Base-by-base conservation (phyloP, 2,797 vertebrate genomes). In the Adrianichthys oophorus region DNA sequence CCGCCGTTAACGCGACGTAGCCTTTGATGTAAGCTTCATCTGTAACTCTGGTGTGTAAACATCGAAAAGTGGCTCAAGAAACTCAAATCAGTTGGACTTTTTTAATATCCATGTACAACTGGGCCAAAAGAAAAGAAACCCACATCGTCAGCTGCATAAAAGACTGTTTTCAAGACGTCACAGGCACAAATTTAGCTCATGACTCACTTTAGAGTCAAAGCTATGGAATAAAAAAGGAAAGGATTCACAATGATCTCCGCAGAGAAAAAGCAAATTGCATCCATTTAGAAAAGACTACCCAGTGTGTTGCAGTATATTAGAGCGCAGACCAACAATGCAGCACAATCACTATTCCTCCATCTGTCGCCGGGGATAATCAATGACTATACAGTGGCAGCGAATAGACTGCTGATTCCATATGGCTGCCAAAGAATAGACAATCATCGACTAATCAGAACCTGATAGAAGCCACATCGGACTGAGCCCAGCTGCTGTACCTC, bases 341-440 rank as follows among this genome's bases (percentile, higher is more conserved):
- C 76, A 76, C 83, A 85, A 90, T 87, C 85, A 87, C 67, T 59
- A 69, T 53, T 83, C 82, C 63, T 62, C 65, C 83, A 78, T 86
- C 82, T 84, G 82, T 84, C 69, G 62, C 73, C 47, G 45, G 61
- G 77, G 78, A 84, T 89, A 85, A 90, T 90, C 87, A 90, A 89
- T 89, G 86, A 68, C 86, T 86, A 90, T 86, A 86, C 82, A 87
- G 81, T 80, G 62, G 55, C 66, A 59, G 72, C 84, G 76, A 90
- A 90, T 88, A 85, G 81, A 72, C 70, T 49, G 65, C 86, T 87
- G 86, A 86, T 88, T 87, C 86, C 85, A 89, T 89, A 88, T 80
- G 81, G 76, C 79, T 55, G 16, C 61, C 59, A 75, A 84, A 85
- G 85, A 90, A 86, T 87, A 83, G 87, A 82, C 80, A 89, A 89